Percentiles rank a stretch among this genome's conserved stretches.
Evolutionary conservation across 2,888 invertebrate species (phyloP).

Genomic region (Griposia aprilina): DNA sequence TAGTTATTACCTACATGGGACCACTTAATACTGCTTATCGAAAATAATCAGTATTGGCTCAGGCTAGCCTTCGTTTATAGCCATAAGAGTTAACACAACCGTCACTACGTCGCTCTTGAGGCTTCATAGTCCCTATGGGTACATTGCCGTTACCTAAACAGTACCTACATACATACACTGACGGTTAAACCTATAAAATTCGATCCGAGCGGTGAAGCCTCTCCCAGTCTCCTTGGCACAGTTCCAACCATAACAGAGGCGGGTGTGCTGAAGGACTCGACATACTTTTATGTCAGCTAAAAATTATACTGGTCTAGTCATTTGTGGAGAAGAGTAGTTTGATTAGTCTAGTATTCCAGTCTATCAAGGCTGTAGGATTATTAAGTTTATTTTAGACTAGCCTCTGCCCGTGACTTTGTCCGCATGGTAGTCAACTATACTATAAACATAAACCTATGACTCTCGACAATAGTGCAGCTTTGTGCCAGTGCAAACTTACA

Average conservation of each 20-base stretch:
- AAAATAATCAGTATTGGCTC: not conserved
- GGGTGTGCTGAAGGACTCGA: constrained; percentile 25
- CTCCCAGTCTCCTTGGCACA: constrained; percentile 31
- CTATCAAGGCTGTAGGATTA: not conserved
- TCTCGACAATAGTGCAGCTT: too few relatives aligned
- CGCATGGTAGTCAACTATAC: too few relatives aligned
- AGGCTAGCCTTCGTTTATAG: not conserved
- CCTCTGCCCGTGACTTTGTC: too few relatives aligned
- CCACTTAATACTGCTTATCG: not conserved
- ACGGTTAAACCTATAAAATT: constrained; percentile 37
- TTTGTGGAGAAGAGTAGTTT: constrained; percentile 2
- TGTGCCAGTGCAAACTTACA: too few relatives aligned
- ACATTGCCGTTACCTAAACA: not conserved
- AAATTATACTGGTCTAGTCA: constrained; percentile 3
- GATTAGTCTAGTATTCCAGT: constrained; percentile 14
- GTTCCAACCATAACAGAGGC: constrained; percentile 36
- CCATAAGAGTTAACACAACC: not conserved
- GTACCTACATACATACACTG: not conserved
- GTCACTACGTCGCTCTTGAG: not conserved
- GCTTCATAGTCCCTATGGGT: not conserved
- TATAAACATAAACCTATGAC: too few relatives aligned
- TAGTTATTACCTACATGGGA: not conserved
- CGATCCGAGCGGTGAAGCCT: constrained; percentile 56
- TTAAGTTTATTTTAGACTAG: constrained; percentile 4
- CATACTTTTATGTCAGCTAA: constrained; percentile 28